Base-by-base conservation (phyloP, 2,888 invertebrate genomes). In the Tetrapedia diversipes region DNA sequence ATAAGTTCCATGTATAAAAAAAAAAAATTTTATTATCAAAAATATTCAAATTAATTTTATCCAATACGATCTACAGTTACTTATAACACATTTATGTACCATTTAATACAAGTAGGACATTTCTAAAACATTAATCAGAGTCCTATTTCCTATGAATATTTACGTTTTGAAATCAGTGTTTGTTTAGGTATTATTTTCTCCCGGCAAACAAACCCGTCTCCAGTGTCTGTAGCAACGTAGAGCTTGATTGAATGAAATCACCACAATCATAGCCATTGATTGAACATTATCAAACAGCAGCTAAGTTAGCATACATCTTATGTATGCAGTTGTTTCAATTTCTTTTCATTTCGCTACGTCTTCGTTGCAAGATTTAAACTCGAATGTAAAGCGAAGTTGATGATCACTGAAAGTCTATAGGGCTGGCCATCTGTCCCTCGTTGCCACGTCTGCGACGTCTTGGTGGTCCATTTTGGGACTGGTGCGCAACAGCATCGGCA, bases 401-500 rank as follows among this genome's bases (percentile, higher is more conserved):
- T 39, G 60, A 80, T 53, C 77, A 81, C 80, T 74, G 80, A 68
- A 61, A 67, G 73, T 64, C 67, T 79, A 79, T 71, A 77, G 75
- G 80, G 77, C 77, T 77, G 81, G 76, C 85, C 86, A 87, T 88
- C 88, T 87, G 88, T 88, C 87, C 88, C 86, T 87, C 85, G 88
- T 88, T 87, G 88, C 88, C 88, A 87, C 86, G 84, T 87, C 87
- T 86, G 82, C 84, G 74, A 79, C 73, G 74, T 79, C 85, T 77
- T 77, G 83, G 82, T 83, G 83, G 84, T 84, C 80, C 81, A 81
- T 81, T 81, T 81, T 81, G 71, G 80, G 74, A 61, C 68, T 77
- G 74, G 66, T 71, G 63, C 70, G 69, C 80, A 70, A 63, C 76
- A 80, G 70, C 80, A 74, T 65, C 70, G 54, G 70, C 56, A 65